Evolutionary conservation across 2,113 vertebrate species (phyloP), one percentile per base, ranked within the genome.

Genomic region (Anser cygnoides): DNA sequence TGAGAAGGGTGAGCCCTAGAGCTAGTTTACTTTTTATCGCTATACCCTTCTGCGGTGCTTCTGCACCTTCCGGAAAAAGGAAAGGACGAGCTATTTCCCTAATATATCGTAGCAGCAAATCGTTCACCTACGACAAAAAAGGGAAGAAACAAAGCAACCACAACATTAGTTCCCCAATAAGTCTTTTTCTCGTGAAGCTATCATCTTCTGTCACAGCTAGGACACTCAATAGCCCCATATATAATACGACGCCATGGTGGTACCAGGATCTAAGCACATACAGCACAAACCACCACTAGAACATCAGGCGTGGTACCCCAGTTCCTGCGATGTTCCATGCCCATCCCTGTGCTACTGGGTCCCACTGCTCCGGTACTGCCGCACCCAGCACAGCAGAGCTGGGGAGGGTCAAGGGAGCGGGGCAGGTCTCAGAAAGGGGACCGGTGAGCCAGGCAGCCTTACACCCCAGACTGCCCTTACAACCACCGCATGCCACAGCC

Each of bases 1-100:
- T 0, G 3, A 98, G 76, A 21, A 90, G 21, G 21, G 95, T 76
- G 52, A 98, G 58, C 39, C 98, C 98, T 94, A 98, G 41, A 10
- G 90, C 62, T 46, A 98, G 31, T 31, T 61, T 95, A 14, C 77
- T 97, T 28, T 18, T 49, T 29, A 92, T 50, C 0, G 89, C 31
- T 6, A 1, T 1, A 23, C 9, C 10, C 6, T 62, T 18, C 5
- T 83, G 55, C 1, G 52, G 35, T 2, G 18, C 3, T 6, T 55
- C 67, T 23, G 16, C 8, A 5, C 2, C 22, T 61, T 55, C 68
- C 4, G 46, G 13, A 0, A 37, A 23, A 43, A 94, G 13, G 59
- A 96, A 95, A 1, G 89, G 84, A 1, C 0, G 9, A 28, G 87
- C 75, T 12, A 77, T 43, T 54, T 81, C 55, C 28, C 0, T 70